Evolutionary conservation across 2,797 vertebrate genomes (phyloP).

Genomic region (Platyrinchus mystaceus): DNA sequence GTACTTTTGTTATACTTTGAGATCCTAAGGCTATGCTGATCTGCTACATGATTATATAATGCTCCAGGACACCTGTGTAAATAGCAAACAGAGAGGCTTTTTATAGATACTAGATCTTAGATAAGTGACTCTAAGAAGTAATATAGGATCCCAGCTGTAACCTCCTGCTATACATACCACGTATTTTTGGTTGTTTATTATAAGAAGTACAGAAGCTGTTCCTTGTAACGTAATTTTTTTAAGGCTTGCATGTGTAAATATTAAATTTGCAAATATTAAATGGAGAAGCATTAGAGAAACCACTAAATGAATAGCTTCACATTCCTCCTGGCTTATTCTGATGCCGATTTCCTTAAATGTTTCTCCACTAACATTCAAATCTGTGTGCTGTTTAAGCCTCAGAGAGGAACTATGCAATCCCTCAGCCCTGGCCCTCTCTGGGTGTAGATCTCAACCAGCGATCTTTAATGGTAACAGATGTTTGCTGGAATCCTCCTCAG

Average conservation of each 20-base stretch:
- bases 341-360: slow-evolving; percentile 19
- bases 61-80: slow-evolving; percentile 61
- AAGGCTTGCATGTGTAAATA: slow-evolving; percentile 20
- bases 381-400: background rate
- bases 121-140: slow-evolving; percentile 49
- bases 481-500: slow-evolving; percentile 52
- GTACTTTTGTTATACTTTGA: slow-evolving; percentile 28
- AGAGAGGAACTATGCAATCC: slow-evolving; percentile 19
- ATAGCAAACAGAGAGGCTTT: slow-evolving; percentile 60
- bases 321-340: slow-evolving; percentile 2
- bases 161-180: background rate
- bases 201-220: slow-evolving; percentile 32
- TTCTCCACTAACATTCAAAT: background rate
- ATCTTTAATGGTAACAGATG: slow-evolving; percentile 67
- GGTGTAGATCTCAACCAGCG: background rate
- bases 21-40: slow-evolving; percentile 45
- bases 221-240: slow-evolving; percentile 13
- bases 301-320: slow-evolving; percentile 15
- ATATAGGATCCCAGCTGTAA: slow-evolving; percentile 24
- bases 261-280: slow-evolving; percentile 56
- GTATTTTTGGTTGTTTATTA: slow-evolving; percentile 51
- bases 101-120: slow-evolving; percentile 58
- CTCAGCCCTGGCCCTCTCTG: background rate
- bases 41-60: slow-evolving; percentile 49
- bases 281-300: slow-evolving; percentile 22